A percentile compares a stretch with the other conserved stretches of the same genome.
Evolutionary conservation across 1,140 invertebrate species (phyloP).

Genomic region (Meloidogyne chitwoodi): DNA sequence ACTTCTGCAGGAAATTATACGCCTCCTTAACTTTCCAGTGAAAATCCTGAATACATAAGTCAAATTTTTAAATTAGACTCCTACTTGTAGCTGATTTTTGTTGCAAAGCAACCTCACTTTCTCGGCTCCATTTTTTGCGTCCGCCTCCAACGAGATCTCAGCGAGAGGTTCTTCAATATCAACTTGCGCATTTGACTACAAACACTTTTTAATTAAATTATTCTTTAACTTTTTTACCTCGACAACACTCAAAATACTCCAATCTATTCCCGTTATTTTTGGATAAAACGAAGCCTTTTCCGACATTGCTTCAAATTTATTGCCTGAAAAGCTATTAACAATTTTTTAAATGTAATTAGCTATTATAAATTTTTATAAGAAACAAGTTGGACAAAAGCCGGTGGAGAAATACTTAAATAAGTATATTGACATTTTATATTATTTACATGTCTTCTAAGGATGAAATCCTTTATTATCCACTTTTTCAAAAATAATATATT

Average conservation of each 20-base stretch:
- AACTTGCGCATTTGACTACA: conserved; percentile 2
- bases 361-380: no score
- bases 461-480: no score
- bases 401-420: no score
- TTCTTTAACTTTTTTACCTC: conserved; percentile 7
- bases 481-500: background rate
- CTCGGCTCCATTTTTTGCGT: background rate
- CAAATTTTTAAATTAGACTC: conserved; percentile 8
- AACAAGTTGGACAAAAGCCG: no score
- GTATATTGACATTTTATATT: no score
- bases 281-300: background rate
- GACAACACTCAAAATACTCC: conserved; percentile 29
- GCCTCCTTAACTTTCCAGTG: conserved; percentile 31
- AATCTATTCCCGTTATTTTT: conserved; percentile 25
- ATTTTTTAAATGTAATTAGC: no score
- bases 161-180: conserved; percentile 29
- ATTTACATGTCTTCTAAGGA: no score
- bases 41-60: conserved; percentile 19
- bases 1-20: conserved; percentile 23
- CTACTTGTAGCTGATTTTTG: conserved; percentile 29
- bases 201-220: background rate
- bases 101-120: conserved; percentile 25
- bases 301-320: background rate
- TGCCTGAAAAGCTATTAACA: background rate
- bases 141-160: conserved; percentile 21